Conservation (phyloP, 2,113 vertebrate genomes). For the human region GRCh38 chr7:41849501-41850000, state of each 20-base stretch:
- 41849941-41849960: neutral
- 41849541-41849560: neutral
- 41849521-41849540: neutral
- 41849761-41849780: neutral
- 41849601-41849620: neutral
- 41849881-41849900: neutral
- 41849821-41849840: neutral
- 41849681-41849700: neutral
- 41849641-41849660: neutral
- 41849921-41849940: neutral
- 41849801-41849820: neutral
- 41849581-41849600: neutral
- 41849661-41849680: neutral
- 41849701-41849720: neutral
- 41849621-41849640: neutral
- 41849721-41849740: neutral
- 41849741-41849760: neutral
- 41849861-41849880: neutral
- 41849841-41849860: neutral
- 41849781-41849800: neutral
- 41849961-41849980: neutral
- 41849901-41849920: neutral
- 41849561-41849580: neutral
- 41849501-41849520: neutral
- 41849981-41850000: neutral